Base-by-base conservation (phyloP, 23 tunicate species). In the Halocynthia aurantium region DNA sequence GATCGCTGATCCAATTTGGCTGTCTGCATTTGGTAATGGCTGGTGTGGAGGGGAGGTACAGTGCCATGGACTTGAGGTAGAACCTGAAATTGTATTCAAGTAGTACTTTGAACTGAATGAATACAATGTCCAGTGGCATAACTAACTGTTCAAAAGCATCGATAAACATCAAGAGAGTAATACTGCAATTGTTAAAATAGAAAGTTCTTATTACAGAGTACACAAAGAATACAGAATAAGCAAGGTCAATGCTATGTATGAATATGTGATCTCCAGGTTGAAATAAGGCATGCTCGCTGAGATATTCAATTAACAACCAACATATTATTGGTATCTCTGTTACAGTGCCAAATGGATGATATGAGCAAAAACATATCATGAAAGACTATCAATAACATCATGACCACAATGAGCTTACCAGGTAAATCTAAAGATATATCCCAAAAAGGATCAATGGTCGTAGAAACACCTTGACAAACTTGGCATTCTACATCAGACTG, bases 401-500 rank as follows among this genome's bases (percentile, higher is more conserved):
- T 58, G 63, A 51, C 1, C 13, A 10, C 62, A 31, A n/a, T 11
- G 77, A 13, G 13, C 18, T 75, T 60, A 85, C 91, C 92, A 17
- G 99, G 99, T 15, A 96, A 62, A 52, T 96, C 99, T 5, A 96
- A 81, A 8, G 99, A 96, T 52, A 96, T 89, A 65, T 96, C 99
- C 86, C 93, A 86, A 70, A 89, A 86, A 5, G 96, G 96, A 64
- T 96, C 99, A 57, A 86, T 89, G 17, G 96, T 89, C 0, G 92
- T 86, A 60, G 99, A 96, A 50, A 86, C 88, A 10, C 88, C 88
- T 6, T 89, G 81, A 69, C 99, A 96, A 13, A 81, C 80, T 61
- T 96, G 96, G 60, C 99, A 96, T 13, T 89, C 96, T 50, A 96
- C 99, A 51, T 96, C 96, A 51, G 94, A 86, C 78, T 96, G 99